These are phyloP conservation scores for Canis aureus DNA, from an alignment of 2,113 vertebrate species.

Conservation along the genomic window DNA sequence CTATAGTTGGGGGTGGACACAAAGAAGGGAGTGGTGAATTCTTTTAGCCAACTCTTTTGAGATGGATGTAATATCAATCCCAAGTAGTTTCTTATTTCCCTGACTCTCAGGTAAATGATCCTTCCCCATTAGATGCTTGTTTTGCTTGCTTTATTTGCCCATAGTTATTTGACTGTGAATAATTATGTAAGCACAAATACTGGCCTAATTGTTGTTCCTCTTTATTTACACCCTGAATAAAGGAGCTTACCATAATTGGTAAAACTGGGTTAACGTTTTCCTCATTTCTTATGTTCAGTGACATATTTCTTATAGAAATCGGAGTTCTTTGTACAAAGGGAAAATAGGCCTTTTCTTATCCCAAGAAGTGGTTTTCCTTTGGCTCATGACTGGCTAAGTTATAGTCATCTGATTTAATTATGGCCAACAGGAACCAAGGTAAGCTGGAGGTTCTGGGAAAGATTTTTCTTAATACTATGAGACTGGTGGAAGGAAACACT, in stretches of 20 bases:
- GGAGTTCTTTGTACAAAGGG: neutral
- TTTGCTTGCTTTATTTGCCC: slow-evolving; percentile 72
- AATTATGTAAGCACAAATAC: slow-evolving; percentile 57
- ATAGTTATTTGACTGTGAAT: slow-evolving; percentile 60
- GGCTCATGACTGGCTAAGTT: neutral
- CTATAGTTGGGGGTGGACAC: neutral
- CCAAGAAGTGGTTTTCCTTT: neutral
- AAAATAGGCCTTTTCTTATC: neutral
- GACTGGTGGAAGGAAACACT: neutral
- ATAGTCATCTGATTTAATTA: neutral
- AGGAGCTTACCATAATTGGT: neutral
- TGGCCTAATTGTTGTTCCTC: slow-evolving; percentile 46
- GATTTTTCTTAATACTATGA: neutral
- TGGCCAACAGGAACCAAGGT: neutral
- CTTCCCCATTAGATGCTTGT: slow-evolving; percentile 70
- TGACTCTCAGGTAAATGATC: slow-evolving; percentile 74
- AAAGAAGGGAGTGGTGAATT: slow-evolving; percentile 61
- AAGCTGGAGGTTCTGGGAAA: neutral
- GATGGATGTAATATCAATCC: slow-evolving; percentile 77
- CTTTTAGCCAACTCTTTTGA: slow-evolving; percentile 73
- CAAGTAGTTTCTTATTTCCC: slow-evolving; percentile 77
- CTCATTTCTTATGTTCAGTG: slow-evolving; percentile 10
- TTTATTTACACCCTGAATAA: slow-evolving; percentile 58
- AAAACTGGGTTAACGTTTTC: slow-evolving; percentile 24
- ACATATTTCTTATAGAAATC: neutral